phyloP scores from a whole-genome alignment of 92 coral and sea anemone genomes.

The Porites cylindrica region DNA sequence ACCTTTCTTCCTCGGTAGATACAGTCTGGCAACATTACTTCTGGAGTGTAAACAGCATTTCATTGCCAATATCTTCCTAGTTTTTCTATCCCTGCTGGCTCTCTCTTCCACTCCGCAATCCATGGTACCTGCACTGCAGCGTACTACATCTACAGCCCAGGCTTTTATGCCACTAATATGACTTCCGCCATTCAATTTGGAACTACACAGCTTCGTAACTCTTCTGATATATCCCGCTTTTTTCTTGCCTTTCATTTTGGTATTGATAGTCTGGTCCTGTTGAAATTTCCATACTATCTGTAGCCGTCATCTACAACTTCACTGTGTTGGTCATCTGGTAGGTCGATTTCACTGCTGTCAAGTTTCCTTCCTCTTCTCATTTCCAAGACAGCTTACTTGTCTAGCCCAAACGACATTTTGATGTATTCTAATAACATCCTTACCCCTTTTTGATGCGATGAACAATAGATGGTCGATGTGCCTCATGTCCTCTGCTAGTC shows the following conservation, averaged over 20 bases:
- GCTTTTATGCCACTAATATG: slow-evolving; percentile 4
- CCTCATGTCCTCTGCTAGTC: not conserved
- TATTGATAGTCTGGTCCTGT: too few relatives aligned
- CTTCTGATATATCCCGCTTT: too few relatives aligned
- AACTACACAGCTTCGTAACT: slow-evolving; percentile 2
- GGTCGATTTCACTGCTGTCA: slow-evolving; percentile 16
- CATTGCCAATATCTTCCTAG: not conserved
- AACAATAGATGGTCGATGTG: not conserved
- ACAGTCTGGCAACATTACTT: slow-evolving; percentile 38
- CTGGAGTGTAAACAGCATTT: slow-evolving; percentile 24
- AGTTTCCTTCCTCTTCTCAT: slow-evolving; percentile 1
- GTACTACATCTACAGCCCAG: slow-evolving; percentile 34
- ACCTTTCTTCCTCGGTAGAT: slow-evolving; percentile 35
- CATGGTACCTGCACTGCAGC: slow-evolving; percentile 1
- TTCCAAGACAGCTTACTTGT: slow-evolving; percentile 1
- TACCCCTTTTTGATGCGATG: not conserved
- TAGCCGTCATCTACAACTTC: too few relatives aligned
- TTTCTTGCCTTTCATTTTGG: too few relatives aligned
- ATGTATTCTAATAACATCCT: slow-evolving; percentile 39
- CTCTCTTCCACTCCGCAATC: slow-evolving; percentile 22
- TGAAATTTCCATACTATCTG: too few relatives aligned
- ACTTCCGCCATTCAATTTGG: slow-evolving; percentile 37
- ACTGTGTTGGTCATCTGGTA: slow-evolving; percentile 8
- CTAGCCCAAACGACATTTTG: slow-evolving; percentile 51
- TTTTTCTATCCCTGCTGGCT: slow-evolving; percentile 11